Evolutionary conservation across 2,888 invertebrate genomes (phyloP), one percentile per base, ranked within the genome.

Genomic region (Drosophila suboccidentalis): DNA sequence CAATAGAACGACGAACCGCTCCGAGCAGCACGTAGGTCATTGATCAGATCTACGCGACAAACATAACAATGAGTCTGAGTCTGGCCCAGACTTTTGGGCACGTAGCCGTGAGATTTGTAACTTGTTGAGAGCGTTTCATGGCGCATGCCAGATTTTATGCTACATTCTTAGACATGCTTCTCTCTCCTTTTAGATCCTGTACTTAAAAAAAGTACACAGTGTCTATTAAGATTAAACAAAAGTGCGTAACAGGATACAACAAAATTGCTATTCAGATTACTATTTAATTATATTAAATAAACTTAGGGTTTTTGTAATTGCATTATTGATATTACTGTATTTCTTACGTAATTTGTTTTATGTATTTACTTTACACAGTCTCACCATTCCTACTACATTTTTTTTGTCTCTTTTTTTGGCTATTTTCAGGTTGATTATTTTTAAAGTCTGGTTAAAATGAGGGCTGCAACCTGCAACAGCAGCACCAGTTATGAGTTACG

Each of bases 1-100:
- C 84, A 83, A 82, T 83, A 73, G 81, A 53, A 46, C 26, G 49
- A 54, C 6, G 47, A n/a, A 54, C 15, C 44, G 55, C 62, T 43
- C 58, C 62, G 59, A 60, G 70, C 68, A 67, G 73, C 90, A 90
- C 90, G 90, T 90, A 89, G 89, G 87, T 83, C 87, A 91, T 89
- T 90, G 91, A 91, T 90, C 90, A 89, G 90, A 89, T 87, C 81
- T 90, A 91, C 90, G 90, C 89, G 90, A 90, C 90, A 85, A 75
- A 89, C 82, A 87, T 90, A 82, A 81, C 85, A 91, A 91, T 90
- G 80, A 66, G 74, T 49, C 29, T 90, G 80, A 66, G 74, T 49
- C 29, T 38, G 53, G 49, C 22, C 17, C 55, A 41, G 62, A 70
- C 46, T 71, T 71, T 69, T 67, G 64, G 75, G 65, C 78, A 78